phyloP scores from a whole-genome alignment of 2,888 invertebrate species.

The Adineta ricciae region DNA sequence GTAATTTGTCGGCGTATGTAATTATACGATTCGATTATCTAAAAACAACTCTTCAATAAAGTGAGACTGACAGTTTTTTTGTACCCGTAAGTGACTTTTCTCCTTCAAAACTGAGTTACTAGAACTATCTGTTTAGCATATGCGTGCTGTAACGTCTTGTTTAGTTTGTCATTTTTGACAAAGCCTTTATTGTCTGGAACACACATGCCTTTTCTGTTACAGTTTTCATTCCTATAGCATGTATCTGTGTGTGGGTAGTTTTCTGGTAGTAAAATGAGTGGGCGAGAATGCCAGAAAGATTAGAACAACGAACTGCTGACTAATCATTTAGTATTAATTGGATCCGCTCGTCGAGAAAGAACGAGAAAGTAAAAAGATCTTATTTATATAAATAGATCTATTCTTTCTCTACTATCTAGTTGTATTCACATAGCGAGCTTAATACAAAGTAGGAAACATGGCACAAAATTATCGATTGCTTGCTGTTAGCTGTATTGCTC shows the following conservation, averaged over 20 bases:
- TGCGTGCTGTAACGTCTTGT: neutral
- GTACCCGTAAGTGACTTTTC: neutral
- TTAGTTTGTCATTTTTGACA: neutral
- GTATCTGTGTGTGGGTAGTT: too few relatives aligned
- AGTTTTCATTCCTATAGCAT: neutral
- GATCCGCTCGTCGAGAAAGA: neutral
- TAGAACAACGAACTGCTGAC: neutral
- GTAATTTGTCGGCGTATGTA: too few relatives aligned
- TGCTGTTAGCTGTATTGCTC: neutral
- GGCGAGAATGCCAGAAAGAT: neutral
- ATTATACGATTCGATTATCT: too few relatives aligned
- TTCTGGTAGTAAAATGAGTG: neutral
- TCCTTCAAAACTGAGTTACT: neutral
- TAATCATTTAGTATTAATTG: neutral
- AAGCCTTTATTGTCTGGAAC: neutral
- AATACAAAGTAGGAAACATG: neutral
- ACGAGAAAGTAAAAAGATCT: neutral
- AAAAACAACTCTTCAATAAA: too few relatives aligned
- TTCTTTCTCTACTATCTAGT: too few relatives aligned
- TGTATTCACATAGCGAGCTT: too few relatives aligned
- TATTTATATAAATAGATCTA: neutral
- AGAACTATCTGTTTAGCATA: neutral
- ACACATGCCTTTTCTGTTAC: neutral
- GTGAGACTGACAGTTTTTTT: too few relatives aligned
- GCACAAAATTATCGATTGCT: neutral